These are phyloP conservation scores for Herpailurus yagouaroundi DNA, from an alignment of 2,113 vertebrate species.

Conservation along the genomic window DNA sequence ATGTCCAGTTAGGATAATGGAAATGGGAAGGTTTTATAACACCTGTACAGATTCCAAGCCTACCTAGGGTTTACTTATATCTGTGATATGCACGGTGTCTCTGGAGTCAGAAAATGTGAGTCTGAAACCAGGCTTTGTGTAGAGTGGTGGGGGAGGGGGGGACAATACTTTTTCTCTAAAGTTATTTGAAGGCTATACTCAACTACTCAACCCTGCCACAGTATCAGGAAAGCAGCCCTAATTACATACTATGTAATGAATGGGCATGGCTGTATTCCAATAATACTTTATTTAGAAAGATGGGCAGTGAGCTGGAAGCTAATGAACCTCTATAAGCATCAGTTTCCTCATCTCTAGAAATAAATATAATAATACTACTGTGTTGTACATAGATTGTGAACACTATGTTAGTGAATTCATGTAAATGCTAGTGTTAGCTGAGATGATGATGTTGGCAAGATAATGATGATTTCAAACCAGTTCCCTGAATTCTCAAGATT, in stretches of 20 bases:
- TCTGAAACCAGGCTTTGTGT: background rate
- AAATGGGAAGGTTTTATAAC: background rate
- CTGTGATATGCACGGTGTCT: background rate
- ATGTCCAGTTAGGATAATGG: background rate
- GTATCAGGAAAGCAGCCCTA: background rate
- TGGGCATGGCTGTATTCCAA: background rate
- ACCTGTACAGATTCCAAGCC: background rate
- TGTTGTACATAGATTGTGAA: background rate
- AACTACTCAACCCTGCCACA: background rate
- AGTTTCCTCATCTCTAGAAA: background rate
- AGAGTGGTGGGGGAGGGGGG: too few species aligned
- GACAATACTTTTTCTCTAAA: background rate
- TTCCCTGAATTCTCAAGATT: background rate
- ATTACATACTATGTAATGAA: background rate
- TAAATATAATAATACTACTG: background rate
- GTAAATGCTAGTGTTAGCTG: background rate
- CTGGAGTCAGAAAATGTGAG: background rate
- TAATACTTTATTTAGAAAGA: slow-evolving; percentile 59
- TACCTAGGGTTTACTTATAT: background rate
- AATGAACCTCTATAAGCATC: background rate
- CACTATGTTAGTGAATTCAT: background rate
- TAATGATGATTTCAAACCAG: background rate
- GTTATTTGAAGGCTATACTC: background rate
- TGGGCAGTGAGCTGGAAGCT: background rate
- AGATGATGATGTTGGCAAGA: background rate